Percentiles rank a stretch among this genome's conserved stretches.
phyloP scores from a whole-genome alignment of 2,113 vertebrate species.

The Gobius niger region DNA sequence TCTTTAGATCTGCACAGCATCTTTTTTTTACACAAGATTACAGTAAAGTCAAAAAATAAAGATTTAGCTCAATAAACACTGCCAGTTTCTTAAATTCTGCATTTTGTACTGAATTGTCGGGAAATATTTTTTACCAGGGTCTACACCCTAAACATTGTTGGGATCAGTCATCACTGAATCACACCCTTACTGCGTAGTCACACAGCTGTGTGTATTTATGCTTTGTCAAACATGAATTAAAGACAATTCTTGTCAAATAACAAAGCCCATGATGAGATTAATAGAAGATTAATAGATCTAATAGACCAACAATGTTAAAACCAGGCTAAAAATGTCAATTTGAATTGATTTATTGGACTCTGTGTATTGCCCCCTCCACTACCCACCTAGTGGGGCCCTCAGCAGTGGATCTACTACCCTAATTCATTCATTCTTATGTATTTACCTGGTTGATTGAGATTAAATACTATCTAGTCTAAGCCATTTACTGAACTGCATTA shows the following conservation, averaged over 20 bases:
- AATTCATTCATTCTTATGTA: too few species aligned
- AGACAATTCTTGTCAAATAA: slow-evolving; percentile 5
- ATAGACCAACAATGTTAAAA: too few species aligned
- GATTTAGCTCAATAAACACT: not conserved
- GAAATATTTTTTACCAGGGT: slow-evolving; percentile 23
- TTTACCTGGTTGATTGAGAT: not conserved
- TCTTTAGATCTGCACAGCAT: too few species aligned
- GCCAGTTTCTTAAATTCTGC: not conserved
- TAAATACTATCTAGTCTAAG: not conserved
- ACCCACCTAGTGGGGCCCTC: too few species aligned
- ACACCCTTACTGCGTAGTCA: slow-evolving; percentile 38
- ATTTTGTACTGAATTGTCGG: slow-evolving; percentile 5
- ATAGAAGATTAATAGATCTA: too few species aligned
- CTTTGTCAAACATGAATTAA: slow-evolving; percentile 37
- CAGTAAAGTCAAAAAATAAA: not conserved
- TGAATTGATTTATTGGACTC: too few species aligned
- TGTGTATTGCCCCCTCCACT: too few species aligned
- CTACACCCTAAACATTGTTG: slow-evolving; percentile 39
- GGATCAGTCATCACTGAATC: slow-evolving; percentile 52
- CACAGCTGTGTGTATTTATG: slow-evolving; percentile 54
- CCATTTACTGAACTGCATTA: not conserved
- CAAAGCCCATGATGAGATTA: not conserved
- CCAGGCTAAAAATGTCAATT: too few species aligned
- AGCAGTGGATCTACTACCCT: too few species aligned
- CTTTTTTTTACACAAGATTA: too few species aligned